A percentile compares a stretch with the other conserved stretches of the same genome.
Conservation (phyloP, 2,888 invertebrate species). For the Brachypalpus laphriformis region DNA sequence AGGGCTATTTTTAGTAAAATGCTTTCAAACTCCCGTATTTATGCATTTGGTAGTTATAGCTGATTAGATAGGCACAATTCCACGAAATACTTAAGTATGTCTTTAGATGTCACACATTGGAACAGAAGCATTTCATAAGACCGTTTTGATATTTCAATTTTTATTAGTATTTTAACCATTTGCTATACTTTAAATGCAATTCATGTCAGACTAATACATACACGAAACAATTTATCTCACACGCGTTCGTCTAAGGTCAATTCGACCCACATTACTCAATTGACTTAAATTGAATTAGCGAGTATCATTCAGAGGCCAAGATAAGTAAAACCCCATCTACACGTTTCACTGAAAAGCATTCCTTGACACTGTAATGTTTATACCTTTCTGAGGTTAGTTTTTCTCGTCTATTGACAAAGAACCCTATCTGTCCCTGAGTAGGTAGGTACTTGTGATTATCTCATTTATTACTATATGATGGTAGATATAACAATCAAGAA, state of each 20-base stretch:
- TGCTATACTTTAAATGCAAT: not conserved
- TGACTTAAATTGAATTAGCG: constrained; percentile 63
- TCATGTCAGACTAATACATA: constrained; percentile 3
- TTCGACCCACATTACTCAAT: constrained; percentile 64
- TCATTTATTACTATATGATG: not conserved
- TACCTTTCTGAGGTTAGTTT: not conserved
- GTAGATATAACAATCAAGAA: constrained; percentile 22
- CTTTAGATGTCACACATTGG: too few species aligned
- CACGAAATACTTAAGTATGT: too few species aligned
- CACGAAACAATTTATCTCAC: too few species aligned
- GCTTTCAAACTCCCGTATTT: too few species aligned
- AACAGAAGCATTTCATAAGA: too few species aligned
- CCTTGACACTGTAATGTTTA: constrained; percentile 42
- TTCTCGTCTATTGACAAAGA: not conserved
- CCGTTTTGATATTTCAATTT: constrained; percentile 9
- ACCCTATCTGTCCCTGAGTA: not conserved
- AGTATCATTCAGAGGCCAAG: constrained; percentile 41
- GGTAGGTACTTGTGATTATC: not conserved
- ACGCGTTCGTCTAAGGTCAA: constrained; percentile 26
- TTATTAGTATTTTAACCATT: not conserved
- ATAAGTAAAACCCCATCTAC: constrained; percentile 18
- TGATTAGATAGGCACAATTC: too few species aligned
- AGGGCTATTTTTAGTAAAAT: too few species aligned
- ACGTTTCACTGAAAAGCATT: constrained; percentile 17
- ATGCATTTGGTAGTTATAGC: too few species aligned